Base-by-base conservation (phyloP, 2,797 vertebrate genomes). In the Adrianichthys oophorus region DNA sequence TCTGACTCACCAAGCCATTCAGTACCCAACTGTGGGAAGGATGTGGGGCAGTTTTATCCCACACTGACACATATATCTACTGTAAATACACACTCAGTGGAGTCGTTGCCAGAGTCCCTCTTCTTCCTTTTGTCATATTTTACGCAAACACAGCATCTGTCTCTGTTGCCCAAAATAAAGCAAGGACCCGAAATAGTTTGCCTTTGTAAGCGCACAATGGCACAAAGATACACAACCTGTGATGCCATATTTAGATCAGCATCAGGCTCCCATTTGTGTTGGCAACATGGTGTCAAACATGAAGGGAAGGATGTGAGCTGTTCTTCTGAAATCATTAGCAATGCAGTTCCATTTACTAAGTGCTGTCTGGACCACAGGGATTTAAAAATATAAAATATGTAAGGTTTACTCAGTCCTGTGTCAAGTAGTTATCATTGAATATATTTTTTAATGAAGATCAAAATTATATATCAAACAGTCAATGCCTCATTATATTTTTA, bases 1-100 rank as follows among this genome's bases (percentile, higher is more conserved):
- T 85, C 81, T 87, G 83, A 90, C 83, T 90, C 90, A 89, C 85
- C 83, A 84, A 74, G 59, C 81, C 81, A 74, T 72, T 84, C 70
- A 71, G 50, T 81, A 61, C 76, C 83, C 78, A 73, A 71, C 83
- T 88, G 83, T 75, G 46, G 69, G 66, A 50, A 67, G 72, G 77
- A 62, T 74, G 76, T 68, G 54, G 72, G 49, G 67, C 68, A 72
- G 44, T 68, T 68, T 79, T 44, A 32, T 65, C 44, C 41, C 52
- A 68, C 23, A 50, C 17, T 26, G 14, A 50, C 4, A 50, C 15
- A 29, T 10, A 54, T 15, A 26, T 41, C 52, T 41, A 15, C 19
- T 54, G 23, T 26, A 29, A 21, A 26, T 41, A 19, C 13, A 21
- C 32, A 55, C 16, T 52, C 18, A 48, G 14, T 51, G 50, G 16